Conservation (phyloP, 1,140 invertebrate genomes). For the Heliconius melpomene region DNA sequence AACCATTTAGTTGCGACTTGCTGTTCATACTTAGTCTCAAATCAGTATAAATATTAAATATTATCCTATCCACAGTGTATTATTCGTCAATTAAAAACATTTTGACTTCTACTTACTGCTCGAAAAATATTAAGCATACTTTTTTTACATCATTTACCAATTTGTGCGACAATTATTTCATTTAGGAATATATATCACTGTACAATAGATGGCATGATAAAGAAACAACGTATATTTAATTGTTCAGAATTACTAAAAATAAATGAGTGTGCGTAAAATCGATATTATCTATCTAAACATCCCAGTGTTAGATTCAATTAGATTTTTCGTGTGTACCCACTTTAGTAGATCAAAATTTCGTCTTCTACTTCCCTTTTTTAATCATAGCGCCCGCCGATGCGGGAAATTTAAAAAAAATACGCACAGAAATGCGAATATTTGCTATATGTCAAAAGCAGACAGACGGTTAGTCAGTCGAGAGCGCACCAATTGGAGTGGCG, state of each 20-base stretch:
- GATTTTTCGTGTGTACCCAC: background rate
- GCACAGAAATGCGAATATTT: slow-evolving; percentile 25
- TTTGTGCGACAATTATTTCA: too few species aligned
- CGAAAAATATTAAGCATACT: too few species aligned
- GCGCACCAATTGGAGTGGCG: slow-evolving; percentile 25
- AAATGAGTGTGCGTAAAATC: too few species aligned
- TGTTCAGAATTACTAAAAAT: too few species aligned
- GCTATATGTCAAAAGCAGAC: slow-evolving; percentile 35
- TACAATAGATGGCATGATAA: too few species aligned
- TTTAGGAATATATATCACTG: too few species aligned
- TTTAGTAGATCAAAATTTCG: background rate
- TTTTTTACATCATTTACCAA: too few species aligned
- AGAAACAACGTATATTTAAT: too few species aligned
- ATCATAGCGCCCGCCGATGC: slow-evolving; percentile 1
- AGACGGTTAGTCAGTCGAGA: slow-evolving; percentile 23
- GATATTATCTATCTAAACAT: background rate
- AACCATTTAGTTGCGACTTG: slow-evolving; percentile 15
- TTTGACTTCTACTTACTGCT: too few species aligned
- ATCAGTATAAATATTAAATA: background rate
- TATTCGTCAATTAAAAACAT: too few species aligned
- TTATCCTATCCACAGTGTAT: too few species aligned
- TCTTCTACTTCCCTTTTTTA: background rate
- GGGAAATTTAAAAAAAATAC: slow-evolving; percentile 10
- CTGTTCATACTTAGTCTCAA: background rate
- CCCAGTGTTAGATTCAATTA: background rate